Base-by-base conservation (phyloP, 2,113 vertebrate species). In the Plecotus auritus region DNA sequence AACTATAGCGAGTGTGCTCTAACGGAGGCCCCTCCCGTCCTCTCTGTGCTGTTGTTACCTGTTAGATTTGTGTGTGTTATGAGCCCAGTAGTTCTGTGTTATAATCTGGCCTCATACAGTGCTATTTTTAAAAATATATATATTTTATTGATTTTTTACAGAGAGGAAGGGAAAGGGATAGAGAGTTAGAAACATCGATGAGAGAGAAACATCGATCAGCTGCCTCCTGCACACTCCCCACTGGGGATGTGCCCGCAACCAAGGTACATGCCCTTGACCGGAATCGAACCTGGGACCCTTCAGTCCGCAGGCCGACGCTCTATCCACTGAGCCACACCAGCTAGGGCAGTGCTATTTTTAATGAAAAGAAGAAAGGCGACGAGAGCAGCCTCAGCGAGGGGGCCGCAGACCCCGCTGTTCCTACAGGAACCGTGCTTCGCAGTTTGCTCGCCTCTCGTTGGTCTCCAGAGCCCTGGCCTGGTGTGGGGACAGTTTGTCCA, bases 291-390 rank as follows among this genome's bases (percentile, higher is more conserved):
- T n/a, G n/a, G n/a, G n/a, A n/a, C n/a, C n/a, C n/a, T n/a, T n/a
- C n/a, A n/a, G n/a, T n/a, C n/a, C n/a, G n/a, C n/a, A n/a, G n/a
- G n/a, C n/a, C n/a, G n/a, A n/a, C n/a, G n/a, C n/a, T n/a, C n/a
- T n/a, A n/a, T n/a, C n/a, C n/a, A n/a, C n/a, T n/a, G n/a, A n/a
- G n/a, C n/a, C n/a, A n/a, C n/a, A n/a, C n/a, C n/a, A n/a, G n/a
- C n/a, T n/a, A n/a, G n/a, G n/a, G n/a, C 30, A 54, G 0, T n/a
- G 7, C 56, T 45, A 0, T 81, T n/a, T 47, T 23, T 37, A 22
- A 49, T 45, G 22, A 20, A 26, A 80, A 73, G 78, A n/a, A 42
- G 54, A 49, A 30, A 18, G 64, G 18, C 32, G 26, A 20, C 37
- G 23, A 80, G 23, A 20, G 18, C 2, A 49, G 35, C 11, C 64